Evolutionary conservation across 1,140 invertebrate species (phyloP).

Genomic region (Neodiprion lecontei): DNA sequence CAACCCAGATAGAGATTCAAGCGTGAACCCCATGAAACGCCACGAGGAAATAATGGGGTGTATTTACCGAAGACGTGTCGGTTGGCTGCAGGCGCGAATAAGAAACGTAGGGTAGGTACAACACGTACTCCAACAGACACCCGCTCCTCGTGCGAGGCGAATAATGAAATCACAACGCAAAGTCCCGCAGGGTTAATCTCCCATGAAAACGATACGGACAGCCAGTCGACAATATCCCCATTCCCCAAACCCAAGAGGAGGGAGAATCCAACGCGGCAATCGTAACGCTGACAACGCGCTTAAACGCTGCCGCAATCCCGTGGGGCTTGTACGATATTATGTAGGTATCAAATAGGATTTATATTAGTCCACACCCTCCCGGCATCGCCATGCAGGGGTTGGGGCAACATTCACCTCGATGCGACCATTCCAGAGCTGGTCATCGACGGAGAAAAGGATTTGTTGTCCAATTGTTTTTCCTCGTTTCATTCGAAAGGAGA

Average conservation of each 20-base stretch:
- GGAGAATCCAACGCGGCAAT: not conserved
- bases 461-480: no score
- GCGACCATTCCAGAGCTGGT: no score
- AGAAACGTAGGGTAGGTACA: not conserved
- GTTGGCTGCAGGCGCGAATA: not conserved
- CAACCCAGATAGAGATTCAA: no score
- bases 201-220: constrained; percentile 60
- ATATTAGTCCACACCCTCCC: constrained; percentile 56
- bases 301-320: constrained; percentile 44
- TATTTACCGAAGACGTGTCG: not conserved
- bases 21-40: no score
- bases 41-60: no score
- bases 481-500: no score
- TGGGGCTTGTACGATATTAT: constrained; percentile 22
- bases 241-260: not conserved
- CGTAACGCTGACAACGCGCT: constrained; percentile 26
- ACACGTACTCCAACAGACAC: not conserved
- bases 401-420: not conserved
- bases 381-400: constrained; percentile 30
- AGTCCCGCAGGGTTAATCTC: constrained; percentile 44
- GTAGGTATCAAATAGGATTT: constrained; percentile 49
- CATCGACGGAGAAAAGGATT: no score
- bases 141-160: not conserved
- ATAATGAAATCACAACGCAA: constrained; percentile 50
- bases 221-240: constrained; percentile 14